Evolutionary conservation across 2,888 invertebrate species (phyloP), one percentile per base, ranked within the genome.

Genomic region (Lasioglossum lativentre): DNA sequence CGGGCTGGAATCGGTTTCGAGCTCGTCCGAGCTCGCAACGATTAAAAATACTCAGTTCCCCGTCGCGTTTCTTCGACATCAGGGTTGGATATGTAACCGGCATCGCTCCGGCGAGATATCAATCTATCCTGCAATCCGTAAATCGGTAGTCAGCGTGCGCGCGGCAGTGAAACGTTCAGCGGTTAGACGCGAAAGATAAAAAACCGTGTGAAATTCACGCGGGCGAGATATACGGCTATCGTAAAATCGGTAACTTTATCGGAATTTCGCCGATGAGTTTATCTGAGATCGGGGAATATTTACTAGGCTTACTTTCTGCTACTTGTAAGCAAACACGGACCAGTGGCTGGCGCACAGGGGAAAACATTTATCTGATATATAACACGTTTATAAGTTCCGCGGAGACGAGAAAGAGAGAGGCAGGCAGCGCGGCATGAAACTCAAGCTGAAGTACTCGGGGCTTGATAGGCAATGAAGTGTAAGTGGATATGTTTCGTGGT

Each of bases 401-500:
- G 77, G 79, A 91, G 84, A 85, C 82, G 90, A 82, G 88, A 86
- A 79, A 80, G 86, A 10, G 23, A 23, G 56, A n/a, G 56, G 12
- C 12, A 12, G 23, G 23, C 47, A 56, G n/a, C 56, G 10, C 85
- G 30, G 63, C 63, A 75, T 89, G 90, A 91, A 90, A 90, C 90
- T 90, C 89, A 88, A 90, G 90, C 91, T 80, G 77, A 90, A 86
- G 87, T 89, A 90, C 90, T 85, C 86, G 42, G 19, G 19, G 77
- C 84, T 82, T 88, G 87, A 91, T 90, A 90, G 85, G 90, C 89
- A 90, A 89, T 88, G 89, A 89, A 89, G 87, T 89, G 90, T 90
- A 90, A 90, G 90, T 84, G 91, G 90, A 90, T 90, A 90, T 87
- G 91, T 90, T 90, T 88, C 90, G 89, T 86, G 84, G 87, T 85